Conservation (phyloP, 2,888 invertebrate species). For the Chloroclysta siterata region DNA sequence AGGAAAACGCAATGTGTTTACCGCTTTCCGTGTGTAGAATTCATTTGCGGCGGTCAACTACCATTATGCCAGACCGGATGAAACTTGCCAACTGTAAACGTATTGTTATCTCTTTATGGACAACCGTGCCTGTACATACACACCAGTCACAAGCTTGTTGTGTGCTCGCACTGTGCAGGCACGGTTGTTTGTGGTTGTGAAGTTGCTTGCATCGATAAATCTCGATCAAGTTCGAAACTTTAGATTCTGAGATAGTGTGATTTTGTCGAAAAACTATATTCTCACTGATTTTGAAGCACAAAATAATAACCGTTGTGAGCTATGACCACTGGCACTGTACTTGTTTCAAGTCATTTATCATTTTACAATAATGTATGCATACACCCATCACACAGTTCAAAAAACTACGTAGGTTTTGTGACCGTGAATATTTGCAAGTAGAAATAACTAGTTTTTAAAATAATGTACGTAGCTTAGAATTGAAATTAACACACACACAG, state of each 20-base stretch:
- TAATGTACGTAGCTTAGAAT: not conserved
- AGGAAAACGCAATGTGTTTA: constrained; percentile 54
- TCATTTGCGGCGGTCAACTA: constrained; percentile 48
- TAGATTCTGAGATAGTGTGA: too few species aligned
- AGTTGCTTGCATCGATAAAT: not conserved
- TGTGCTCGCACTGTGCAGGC: not conserved
- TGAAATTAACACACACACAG: not conserved
- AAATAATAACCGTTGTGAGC: not conserved
- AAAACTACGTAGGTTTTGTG: not conserved
- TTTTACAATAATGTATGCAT: not conserved
- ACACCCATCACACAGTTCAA: not conserved
- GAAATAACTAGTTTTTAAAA: not conserved
- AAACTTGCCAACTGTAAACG: constrained; percentile 49
- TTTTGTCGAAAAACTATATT: too few species aligned
- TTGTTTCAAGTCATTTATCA: not conserved
- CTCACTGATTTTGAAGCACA: too few species aligned
- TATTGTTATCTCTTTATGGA: constrained; percentile 47
- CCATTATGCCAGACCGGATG: constrained; percentile 37
- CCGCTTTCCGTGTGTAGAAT: constrained; percentile 54
- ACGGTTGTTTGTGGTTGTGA: not conserved
- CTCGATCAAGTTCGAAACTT: too few species aligned
- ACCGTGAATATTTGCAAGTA: not conserved
- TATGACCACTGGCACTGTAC: not conserved
- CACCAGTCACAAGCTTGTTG: too few species aligned
- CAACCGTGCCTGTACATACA: constrained; percentile 33